Base-by-base conservation (phyloP, 2,888 invertebrate genomes). In the Cheiracanthium punctorium region DNA sequence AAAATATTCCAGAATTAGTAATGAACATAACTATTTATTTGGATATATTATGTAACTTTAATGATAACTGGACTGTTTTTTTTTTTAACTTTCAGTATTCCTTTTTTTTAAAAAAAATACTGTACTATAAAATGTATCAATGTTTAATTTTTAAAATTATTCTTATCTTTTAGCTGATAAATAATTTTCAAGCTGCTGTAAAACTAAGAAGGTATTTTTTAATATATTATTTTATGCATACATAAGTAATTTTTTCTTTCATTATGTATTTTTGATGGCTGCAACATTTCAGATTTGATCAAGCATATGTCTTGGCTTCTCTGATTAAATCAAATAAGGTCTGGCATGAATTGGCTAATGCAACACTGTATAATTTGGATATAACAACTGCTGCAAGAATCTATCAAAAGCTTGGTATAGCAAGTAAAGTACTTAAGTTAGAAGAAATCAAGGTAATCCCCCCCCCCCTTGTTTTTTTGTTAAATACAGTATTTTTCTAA, bases 311-410 rank as follows among this genome's bases (percentile, higher is more conserved):
- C 43, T 67, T 85, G 17, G 79, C 84, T 14, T 74, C 79, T 17
- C 12, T 74, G 10, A 72, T 85, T 24, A 80, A 85, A 17, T 73
- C 79, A 17, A 79, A 74, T 20, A 85, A 85, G 20, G 28, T 79
- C 12, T 85, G 71, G 69, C 67, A 74, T 32, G 73, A 85, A 32
- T 41, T 85, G n/a, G 84, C 84, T n/a, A 74, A 73, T 52, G 77
- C 64, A 20, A 69, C 84, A 12, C 29, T 85, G 10, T 70, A 69
- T 33, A 70, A 74, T 43, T 71, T 71, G 29, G 71, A 71, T 8
- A 43, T 71, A 14, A 8, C 14, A 72, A 20, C 28, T 73, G 84
- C 84, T 33, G 29, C 48, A 7, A 69, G 70, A 37, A 70, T 80
- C 52, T 85, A 73, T 48, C 69, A 79, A 43, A 85, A 85, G 70